Percentiles rank a stretch among this genome's conserved stretches.
Evolutionary conservation across 2,113 vertebrate species (phyloP).

Genomic region (Orcinus orca): DNA sequence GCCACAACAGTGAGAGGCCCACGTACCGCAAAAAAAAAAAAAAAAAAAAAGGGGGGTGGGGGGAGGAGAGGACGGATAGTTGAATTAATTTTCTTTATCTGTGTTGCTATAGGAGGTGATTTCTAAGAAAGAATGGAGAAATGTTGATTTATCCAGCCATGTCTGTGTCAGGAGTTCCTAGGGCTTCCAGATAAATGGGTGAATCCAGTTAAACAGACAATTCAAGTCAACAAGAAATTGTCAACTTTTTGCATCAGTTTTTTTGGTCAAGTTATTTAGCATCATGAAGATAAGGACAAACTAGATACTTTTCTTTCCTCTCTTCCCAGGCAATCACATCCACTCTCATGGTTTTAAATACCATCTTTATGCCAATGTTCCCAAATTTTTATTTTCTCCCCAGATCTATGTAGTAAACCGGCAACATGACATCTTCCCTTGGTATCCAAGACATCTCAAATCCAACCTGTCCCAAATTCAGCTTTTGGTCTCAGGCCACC

Average conservation of each 20-base stretch:
- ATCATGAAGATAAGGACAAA: neutral
- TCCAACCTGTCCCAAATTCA: neutral
- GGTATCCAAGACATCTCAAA: neutral
- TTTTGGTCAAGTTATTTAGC: neutral
- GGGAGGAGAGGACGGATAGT: rapidly evolving
- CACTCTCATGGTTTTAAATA: neutral
- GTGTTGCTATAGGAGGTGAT: neutral
- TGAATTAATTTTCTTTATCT: neutral
- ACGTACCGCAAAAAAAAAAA: too few species aligned
- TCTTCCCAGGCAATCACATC: neutral
- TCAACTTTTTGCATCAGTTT: neutral
- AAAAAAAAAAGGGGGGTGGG: too few species aligned
- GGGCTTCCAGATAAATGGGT: neutral
- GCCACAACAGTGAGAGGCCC: too few species aligned
- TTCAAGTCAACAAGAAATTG: neutral
- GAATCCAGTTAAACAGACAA: neutral
- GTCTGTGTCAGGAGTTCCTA: neutral
- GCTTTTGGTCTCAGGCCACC: neutral
- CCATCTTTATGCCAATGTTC: neutral
- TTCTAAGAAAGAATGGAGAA: neutral
- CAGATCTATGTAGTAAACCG: neutral
- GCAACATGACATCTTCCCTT: neutral
- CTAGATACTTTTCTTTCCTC: neutral
- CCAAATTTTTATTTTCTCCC: neutral
- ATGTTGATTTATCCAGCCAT: neutral